Evolutionary conservation across 2,888 invertebrate species (phyloP).

Genomic region (Drosophila subquinaria): DNA sequence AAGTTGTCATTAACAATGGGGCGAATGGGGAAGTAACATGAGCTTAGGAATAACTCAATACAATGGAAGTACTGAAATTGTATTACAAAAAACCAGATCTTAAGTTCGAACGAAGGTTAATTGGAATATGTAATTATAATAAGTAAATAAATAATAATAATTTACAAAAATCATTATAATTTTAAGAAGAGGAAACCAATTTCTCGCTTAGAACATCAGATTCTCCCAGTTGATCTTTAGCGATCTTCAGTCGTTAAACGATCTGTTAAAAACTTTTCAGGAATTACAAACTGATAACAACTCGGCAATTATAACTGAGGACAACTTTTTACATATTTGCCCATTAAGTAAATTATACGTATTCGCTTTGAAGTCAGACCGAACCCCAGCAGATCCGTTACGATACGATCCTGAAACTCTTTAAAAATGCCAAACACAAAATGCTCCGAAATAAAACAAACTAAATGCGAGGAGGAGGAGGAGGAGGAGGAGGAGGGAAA

Average conservation of each 20-base stretch:
- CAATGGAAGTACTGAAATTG: conserved; percentile 22
- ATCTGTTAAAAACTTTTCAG: background rate
- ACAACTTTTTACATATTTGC: conserved; percentile 49
- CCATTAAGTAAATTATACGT: conserved; percentile 52
- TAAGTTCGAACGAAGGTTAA: conserved; percentile 42
- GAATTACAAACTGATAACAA: conserved; percentile 8
- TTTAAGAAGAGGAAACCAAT: background rate
- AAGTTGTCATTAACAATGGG: conserved; percentile 48
- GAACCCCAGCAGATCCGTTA: conserved; percentile 33
- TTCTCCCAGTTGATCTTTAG: background rate
- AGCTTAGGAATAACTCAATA: conserved; percentile 3
- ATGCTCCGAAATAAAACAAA: conserved; percentile 49
- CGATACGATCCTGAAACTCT: conserved; percentile 41
- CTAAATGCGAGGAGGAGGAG: conserved; percentile 7
- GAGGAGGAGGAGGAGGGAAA: conserved; percentile 1
- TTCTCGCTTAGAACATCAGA: conserved; percentile 3
- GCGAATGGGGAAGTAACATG: conserved; percentile 42
- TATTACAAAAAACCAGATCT: conserved; percentile 22
- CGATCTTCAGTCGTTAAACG: conserved; percentile 1
- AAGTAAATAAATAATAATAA: conserved; percentile 4
- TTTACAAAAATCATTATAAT: background rate
- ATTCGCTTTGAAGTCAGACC: conserved; percentile 63
- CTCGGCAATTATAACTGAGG: background rate
- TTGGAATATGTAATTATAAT: conserved; percentile 14
- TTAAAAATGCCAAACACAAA: conserved; percentile 74